Percentiles rank a stretch among this genome's conserved stretches.
These are phyloP conservation scores for Netelia virgata DNA, from an alignment of 2,888 invertebrate species.

Conservation along the genomic window DNA sequence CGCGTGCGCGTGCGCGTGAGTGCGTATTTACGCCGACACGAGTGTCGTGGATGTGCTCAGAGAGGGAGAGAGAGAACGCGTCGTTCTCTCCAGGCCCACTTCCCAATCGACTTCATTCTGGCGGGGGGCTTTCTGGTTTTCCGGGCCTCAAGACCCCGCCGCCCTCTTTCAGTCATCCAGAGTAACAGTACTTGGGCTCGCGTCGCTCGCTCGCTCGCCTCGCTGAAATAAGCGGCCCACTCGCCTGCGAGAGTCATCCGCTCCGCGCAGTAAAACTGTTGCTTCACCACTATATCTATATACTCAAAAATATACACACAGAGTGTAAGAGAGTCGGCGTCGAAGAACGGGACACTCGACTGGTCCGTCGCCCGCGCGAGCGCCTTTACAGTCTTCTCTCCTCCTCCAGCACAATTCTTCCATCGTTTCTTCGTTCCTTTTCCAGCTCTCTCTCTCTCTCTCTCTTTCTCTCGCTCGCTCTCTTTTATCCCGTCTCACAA, in stretches of 20 bases:
- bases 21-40: no score
- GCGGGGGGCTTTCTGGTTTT: slow-evolving; percentile 8
- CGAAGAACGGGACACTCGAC: slow-evolving; percentile 63
- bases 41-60: no score
- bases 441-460: slow-evolving; percentile 1
- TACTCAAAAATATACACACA: not conserved
- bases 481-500: slow-evolving; percentile 16
- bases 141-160: slow-evolving; percentile 27
- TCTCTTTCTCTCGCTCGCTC: slow-evolving; percentile 7
- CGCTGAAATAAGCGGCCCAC: slow-evolving; percentile 58
- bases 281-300: slow-evolving; percentile 11
- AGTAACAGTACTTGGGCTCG: slow-evolving; percentile 61
- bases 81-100: not conserved
- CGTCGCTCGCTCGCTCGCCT: slow-evolving; percentile 34
- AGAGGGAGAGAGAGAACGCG: not conserved
- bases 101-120: slow-evolving; percentile 2
- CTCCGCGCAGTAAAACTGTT: slow-evolving; percentile 22
- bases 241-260: slow-evolving; percentile 1
- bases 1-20: no score
- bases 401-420: slow-evolving; percentile 52
- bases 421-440: slow-evolving; percentile 16
- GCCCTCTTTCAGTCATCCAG: slow-evolving; percentile 37
- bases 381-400: slow-evolving; percentile 27
- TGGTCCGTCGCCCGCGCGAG: slow-evolving; percentile 12
- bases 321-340: slow-evolving; percentile 25